Percentiles rank a stretch among this genome's conserved stretches.
These are phyloP conservation scores for Porites evermanni DNA, from an alignment of 92 coral and sea anemone genomes.

Conservation along the genomic window DNA sequence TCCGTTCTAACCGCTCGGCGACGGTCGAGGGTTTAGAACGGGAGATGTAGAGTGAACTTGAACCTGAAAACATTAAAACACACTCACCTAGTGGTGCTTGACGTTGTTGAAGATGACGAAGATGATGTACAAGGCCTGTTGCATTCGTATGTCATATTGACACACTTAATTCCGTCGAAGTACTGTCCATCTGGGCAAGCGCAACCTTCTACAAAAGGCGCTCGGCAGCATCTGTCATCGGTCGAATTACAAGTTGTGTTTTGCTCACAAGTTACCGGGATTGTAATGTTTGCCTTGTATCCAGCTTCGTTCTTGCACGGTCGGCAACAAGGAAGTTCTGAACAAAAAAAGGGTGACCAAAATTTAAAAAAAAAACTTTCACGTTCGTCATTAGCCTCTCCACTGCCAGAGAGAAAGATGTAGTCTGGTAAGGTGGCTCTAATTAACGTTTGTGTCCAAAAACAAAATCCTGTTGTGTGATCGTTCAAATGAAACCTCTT, in stretches of 20 bases:
- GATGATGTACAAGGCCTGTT: conserved; percentile 54
- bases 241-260: conserved; percentile 41
- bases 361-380: too few species aligned
- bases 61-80: too few species aligned
- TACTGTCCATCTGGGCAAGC: conserved; percentile 76
- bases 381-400: too few species aligned
- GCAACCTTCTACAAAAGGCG: conserved; percentile 90
- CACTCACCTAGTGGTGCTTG: conserved; percentile 38
- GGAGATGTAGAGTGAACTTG: too few species aligned
- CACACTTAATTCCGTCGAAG: conserved; percentile 88
- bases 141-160: conserved; percentile 75
- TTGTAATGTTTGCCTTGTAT: conserved; percentile 74
- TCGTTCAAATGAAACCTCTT: too few species aligned
- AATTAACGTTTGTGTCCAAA: too few species aligned
- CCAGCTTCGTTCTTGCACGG: conserved; percentile 82
- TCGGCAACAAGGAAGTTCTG: conserved; percentile 93
- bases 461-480: too few species aligned
- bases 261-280: conserved; percentile 74
- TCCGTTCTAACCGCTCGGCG: too few species aligned
- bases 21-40: too few species aligned
- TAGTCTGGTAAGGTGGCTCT: too few species aligned
- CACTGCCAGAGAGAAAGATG: too few species aligned
- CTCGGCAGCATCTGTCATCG: conserved; percentile 80
- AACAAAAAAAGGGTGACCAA: neutral
- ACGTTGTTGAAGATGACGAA: neutral